A percentile compares a stretch with the other conserved stretches of the same genome.
Evolutionary conservation across 2,888 invertebrate species (phyloP).

Genomic region (Volucella bombylans): DNA sequence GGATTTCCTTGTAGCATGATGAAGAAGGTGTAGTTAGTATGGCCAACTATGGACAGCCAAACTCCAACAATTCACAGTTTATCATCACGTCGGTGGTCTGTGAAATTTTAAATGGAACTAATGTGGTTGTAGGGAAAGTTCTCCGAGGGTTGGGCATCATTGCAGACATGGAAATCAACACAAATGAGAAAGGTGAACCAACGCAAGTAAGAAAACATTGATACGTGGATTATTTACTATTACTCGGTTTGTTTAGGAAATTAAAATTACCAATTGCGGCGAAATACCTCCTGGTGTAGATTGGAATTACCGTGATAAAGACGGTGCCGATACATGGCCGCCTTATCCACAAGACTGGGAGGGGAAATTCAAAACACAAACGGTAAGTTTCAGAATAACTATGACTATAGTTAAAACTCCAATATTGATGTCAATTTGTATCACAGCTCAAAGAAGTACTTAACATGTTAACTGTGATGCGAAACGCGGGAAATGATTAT

Average conservation of each 20-base stretch:
- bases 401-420: not conserved
- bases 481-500: constrained; percentile 88
- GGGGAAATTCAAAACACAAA: constrained; percentile 75
- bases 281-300: constrained; percentile 85
- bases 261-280: constrained; percentile 89
- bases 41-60: constrained; percentile 89
- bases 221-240: not conserved
- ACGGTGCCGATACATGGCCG: constrained; percentile 88
- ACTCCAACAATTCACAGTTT: constrained; percentile 97
- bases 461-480: constrained; percentile 85
- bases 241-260: constrained; percentile 83
- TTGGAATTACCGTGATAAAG: constrained; percentile 87
- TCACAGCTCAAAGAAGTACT: constrained; percentile 83
- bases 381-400: constrained; percentile 73
- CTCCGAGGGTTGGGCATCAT: constrained; percentile 88
- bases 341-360: constrained; percentile 91
- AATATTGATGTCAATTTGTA: constrained; percentile 1
- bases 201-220: constrained; percentile 81
- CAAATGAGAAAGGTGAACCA: constrained; percentile 85
- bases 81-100: constrained; percentile 92
- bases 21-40: constrained; percentile 88
- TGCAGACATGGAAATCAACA: constrained; percentile 87
- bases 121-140: constrained; percentile 93
- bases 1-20: constrained; percentile 83
- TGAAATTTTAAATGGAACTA: constrained; percentile 89